Percentiles rank a stretch among this genome's conserved stretches.
Evolutionary conservation across 2,113 vertebrate species (phyloP).

Genomic region (Phainopepla nitens): DNA sequence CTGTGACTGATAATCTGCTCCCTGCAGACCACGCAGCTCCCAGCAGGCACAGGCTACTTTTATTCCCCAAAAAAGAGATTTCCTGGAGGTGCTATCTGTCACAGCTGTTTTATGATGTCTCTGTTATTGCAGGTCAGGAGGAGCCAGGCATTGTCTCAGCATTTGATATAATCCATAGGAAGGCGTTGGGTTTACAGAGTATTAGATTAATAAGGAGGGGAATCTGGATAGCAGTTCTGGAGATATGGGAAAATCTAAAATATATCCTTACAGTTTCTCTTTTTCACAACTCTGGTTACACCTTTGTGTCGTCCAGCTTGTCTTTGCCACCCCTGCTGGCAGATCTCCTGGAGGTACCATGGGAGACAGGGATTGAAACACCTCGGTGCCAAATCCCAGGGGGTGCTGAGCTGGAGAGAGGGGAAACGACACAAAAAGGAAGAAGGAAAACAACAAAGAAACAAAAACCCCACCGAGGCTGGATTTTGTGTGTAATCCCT

Average conservation of each 20-base stretch:
- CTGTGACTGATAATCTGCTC: neutral
- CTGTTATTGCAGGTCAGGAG: neutral
- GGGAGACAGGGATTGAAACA: neutral
- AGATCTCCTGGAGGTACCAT: neutral
- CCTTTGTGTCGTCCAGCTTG: neutral
- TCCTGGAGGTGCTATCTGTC: neutral
- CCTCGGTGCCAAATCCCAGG: neutral
- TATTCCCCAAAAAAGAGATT: neutral
- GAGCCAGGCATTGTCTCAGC: neutral
- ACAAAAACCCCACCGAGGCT: neutral
- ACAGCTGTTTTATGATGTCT: neutral
- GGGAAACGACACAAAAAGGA: neutral
- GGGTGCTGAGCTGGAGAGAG: neutral
- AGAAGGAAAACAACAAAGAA: neutral
- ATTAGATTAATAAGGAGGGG: neutral
- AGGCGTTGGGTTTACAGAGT: fast-evolving
- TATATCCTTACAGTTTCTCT: neutral
- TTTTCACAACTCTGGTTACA: neutral
- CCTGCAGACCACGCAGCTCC: neutral
- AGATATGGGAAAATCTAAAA: neutral
- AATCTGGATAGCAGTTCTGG: neutral
- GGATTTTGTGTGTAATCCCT: neutral
- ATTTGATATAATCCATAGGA: neutral
- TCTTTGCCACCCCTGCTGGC: neutral
- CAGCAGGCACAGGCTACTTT: neutral